Base-by-base conservation (phyloP, 2,888 invertebrate genomes). In the Linnaemya vulpina region DNA sequence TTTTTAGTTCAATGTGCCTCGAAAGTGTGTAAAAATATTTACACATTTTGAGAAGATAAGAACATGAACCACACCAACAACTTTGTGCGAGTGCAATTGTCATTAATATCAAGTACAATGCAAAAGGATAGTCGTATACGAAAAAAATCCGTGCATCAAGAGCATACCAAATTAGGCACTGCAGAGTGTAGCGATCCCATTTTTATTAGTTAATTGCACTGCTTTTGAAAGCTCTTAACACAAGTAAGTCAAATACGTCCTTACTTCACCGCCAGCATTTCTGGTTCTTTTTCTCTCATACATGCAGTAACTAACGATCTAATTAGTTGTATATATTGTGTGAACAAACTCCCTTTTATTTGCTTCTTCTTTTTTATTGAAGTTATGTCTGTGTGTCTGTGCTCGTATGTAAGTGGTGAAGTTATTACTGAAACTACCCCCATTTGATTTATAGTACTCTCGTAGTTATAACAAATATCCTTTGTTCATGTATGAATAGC, bases 291-390 rank as follows among this genome's bases (percentile, higher is more conserved):
- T n/a, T n/a, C n/a, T n/a, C n/a, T 63, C 46, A 43, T 65, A 65
- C 43, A 46, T 22, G 22, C 43, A 65, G 15, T 46, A 35, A 75
- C 65, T 75, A 71, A 81, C 78, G 40, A 62, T 81, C 63, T 74
- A 77, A 84, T 81, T 81, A 81, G 53, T 22, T 20, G 22, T 38
- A 68, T 73, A 75, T 51, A 51, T n/a, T 68, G 51, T 60, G 58
- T 68, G 40, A 71, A 76, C 38, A 63, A 68, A 49, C 3, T 49
- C 38, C 65, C 40, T 65, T 65, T 63, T 15, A 25, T 17, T 40
- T 13, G 13, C 22, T 62, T 62, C 5, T 30, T 60, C 4, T 30
- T 62, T 60, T 20, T n/a, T 62, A 35, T 58, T 15, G 17, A 58
- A 53, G 2, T 30, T 30, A 20, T 4, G 43, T 15, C 35, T 22